A percentile compares a stretch with the other conserved stretches of the same genome.
Conservation (phyloP, 2,113 vertebrate species). For the Carassius auratus region DNA sequence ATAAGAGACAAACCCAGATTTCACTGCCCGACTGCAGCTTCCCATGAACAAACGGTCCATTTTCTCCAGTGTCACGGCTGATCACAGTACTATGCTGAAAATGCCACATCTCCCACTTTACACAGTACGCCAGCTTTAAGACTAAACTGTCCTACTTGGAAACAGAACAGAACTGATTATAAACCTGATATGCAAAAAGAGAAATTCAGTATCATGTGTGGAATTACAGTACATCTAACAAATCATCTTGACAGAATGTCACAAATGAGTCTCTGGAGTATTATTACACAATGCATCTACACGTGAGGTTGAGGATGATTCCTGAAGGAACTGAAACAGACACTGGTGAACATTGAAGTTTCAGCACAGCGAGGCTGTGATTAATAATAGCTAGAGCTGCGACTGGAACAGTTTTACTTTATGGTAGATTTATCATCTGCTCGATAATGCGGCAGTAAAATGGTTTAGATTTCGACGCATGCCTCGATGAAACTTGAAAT, state of each 20-base stretch:
- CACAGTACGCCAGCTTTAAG: background rate
- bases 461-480: background rate
- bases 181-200: background rate
- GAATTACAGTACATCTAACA: conserved; percentile 19
- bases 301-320: background rate
- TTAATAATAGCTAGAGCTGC: background rate
- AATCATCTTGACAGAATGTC: conserved; percentile 18
- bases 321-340: background rate
- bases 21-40: conserved; percentile 28
- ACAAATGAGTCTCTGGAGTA: conserved; percentile 1
- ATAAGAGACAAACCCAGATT: conserved; percentile 11
- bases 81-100: conserved; percentile 11
- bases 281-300: background rate
- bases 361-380: background rate
- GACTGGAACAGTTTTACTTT: background rate
- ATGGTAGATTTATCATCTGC: conserved; percentile 11
- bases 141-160: conserved; percentile 23
- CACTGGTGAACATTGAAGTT: background rate
- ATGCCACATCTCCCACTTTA: conserved; percentile 32
- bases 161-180: conserved; percentile 13
- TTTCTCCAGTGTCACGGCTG: conserved; percentile 20
- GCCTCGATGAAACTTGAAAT: too few species aligned
- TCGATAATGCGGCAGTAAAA: background rate
- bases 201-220: background rate
- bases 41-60: conserved; percentile 36